A percentile compares a stretch with the other conserved stretches of the same genome.
Conservation (phyloP, 2,888 invertebrate genomes). For the Trissolcus brochymenae region DNA sequence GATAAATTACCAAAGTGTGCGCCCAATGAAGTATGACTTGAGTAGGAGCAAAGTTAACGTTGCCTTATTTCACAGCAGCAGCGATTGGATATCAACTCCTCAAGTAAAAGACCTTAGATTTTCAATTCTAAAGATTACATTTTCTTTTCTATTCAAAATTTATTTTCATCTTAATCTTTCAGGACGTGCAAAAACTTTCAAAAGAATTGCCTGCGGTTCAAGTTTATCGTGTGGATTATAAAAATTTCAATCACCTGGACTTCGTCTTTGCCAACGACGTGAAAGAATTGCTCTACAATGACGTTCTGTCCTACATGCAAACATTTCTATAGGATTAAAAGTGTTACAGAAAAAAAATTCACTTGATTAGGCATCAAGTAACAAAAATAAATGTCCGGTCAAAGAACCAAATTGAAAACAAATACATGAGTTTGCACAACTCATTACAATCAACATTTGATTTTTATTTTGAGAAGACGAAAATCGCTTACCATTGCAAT, state of each 20-base stretch:
- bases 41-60: conserved; percentile 80
- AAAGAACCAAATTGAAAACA: no score
- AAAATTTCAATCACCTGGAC: conserved; percentile 65
- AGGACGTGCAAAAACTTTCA: no score
- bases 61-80: conserved; percentile 81
- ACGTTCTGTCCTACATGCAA: not conserved
- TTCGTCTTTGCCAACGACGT: conserved; percentile 63
- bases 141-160: no score
- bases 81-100: conserved; percentile 81
- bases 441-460: no score
- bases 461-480: no score
- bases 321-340: no score
- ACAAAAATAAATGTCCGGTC: no score
- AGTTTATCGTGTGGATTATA: conserved; percentile 54
- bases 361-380: no score
- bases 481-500: conserved; percentile 81
- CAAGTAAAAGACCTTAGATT: conserved; percentile 39
- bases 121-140: not conserved
- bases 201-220: no score
- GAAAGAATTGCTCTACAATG: conserved; percentile 60
- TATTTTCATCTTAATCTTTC: no score
- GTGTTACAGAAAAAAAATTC: no score
- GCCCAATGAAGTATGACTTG: conserved; percentile 81
- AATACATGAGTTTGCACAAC: no score
- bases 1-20: conserved; percentile 77